A percentile compares a stretch with the other conserved stretches of the same genome.
These are phyloP conservation scores for Phania funesta DNA, from an alignment of 2,888 invertebrate species.

Conservation along the genomic window DNA sequence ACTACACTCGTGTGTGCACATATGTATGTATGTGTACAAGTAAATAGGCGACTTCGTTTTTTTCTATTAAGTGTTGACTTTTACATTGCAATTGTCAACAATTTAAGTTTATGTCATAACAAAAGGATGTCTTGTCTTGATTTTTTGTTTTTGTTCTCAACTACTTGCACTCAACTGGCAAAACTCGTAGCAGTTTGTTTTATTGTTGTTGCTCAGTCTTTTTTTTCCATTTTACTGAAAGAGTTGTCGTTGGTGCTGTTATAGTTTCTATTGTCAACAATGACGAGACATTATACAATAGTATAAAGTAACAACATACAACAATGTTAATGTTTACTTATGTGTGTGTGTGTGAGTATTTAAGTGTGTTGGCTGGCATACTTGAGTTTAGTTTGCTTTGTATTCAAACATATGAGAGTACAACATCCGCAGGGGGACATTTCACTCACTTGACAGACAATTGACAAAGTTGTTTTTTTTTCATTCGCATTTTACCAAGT, in stretches of 20 bases:
- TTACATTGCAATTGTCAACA: constrained; percentile 52
- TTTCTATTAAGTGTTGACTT: constrained; percentile 29
- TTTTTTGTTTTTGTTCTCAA: not conserved
- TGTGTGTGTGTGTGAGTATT: constrained; percentile 1
- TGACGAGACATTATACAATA: constrained; percentile 44
- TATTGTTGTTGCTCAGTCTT: constrained; percentile 36
- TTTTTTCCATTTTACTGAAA: constrained; percentile 12
- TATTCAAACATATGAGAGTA: constrained; percentile 24
- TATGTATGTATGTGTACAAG: not conserved
- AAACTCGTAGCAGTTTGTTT: constrained; percentile 32
- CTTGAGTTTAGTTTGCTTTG: constrained; percentile 35
- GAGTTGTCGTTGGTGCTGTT: constrained; percentile 33
- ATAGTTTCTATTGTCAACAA: constrained; percentile 61
- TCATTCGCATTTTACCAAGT: constrained; percentile 23
- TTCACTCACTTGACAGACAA: constrained; percentile 62
- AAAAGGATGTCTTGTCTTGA: constrained; percentile 8
- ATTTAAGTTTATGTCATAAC: constrained; percentile 38
- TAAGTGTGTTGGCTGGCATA: constrained; percentile 27
- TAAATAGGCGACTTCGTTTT: not conserved
- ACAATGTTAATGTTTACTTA: not conserved
- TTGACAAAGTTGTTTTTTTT: constrained; percentile 38
- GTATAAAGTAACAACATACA: constrained; percentile 8
- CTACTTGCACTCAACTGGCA: constrained; percentile 9
- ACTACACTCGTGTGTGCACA: not conserved
- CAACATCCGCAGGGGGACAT: constrained; percentile 63